Conservation (phyloP, 2,888 invertebrate genomes). For the Callinectes sapidus region DNA sequence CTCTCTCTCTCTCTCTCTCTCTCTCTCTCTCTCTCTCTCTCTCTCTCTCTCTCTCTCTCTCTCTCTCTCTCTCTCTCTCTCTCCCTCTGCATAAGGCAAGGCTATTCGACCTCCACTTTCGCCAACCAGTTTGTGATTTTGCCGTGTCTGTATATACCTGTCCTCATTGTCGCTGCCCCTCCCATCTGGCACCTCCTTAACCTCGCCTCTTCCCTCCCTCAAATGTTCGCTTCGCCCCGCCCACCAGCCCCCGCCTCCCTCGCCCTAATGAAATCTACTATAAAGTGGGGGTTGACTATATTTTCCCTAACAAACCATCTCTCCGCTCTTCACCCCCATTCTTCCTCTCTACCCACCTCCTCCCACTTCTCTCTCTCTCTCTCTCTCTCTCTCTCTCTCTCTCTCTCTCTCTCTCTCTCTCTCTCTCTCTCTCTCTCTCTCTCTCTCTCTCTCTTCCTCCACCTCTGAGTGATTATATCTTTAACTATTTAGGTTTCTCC, state of each 20-base stretch:
- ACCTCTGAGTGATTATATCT: neutral
- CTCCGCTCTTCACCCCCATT: neutral
- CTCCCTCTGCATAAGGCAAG: slow-evolving; percentile 2
- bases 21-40: too few species aligned
- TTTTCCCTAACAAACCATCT: neutral
- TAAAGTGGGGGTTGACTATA: neutral
- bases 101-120: neutral
- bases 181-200: slow-evolving; percentile 31
- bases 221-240: neutral
- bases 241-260: neutral
- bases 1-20: too few species aligned
- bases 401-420: neutral
- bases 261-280: neutral
- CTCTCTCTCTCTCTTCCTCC: neutral
- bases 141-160: slow-evolving; percentile 11
- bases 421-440: slow-evolving; percentile 23
- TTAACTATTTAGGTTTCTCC: slow-evolving; percentile 4
- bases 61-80: slow-evolving; percentile 1
- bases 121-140: neutral
- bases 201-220: neutral
- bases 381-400: slow-evolving; percentile 3
- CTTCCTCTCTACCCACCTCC: neutral
- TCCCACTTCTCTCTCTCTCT: neutral
- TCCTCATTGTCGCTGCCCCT: slow-evolving; percentile 22
- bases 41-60: neutral